Base-by-base conservation (phyloP, 2,113 vertebrate species). In the Cervus canadensis region DNA sequence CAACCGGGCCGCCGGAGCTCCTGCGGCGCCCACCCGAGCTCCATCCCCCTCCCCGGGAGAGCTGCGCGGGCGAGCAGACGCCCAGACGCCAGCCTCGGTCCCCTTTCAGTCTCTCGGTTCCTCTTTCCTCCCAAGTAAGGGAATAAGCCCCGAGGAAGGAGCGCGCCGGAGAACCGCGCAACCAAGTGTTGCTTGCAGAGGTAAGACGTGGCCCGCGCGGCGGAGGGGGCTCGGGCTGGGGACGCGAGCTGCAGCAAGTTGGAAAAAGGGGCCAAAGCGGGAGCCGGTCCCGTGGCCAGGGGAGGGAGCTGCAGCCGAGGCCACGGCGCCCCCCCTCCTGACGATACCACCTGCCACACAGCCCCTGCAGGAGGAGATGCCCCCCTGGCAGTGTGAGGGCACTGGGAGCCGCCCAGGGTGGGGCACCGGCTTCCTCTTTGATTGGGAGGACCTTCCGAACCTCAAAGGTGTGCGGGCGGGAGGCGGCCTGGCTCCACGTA, bases 41-140 rank as follows among this genome's bases (percentile, higher is more conserved):
- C 60, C 60, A 28, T 57, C 91, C 36, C n/a, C 60, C 67, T 85
- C 52, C 76, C 57, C 5, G 2, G 59, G 91, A 79, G 71, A 87
- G 89, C 95, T 91, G 94, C 67, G 93, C 67, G 23, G 95, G 97
- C 93, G 96, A 82, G 86, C 97, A 96, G 93, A 91, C 94, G 91
- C 86, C 64, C 92, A 71, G 94, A 92, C 89, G 50, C 54, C 91
- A 71, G 95, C 92, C 90, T 93, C 23, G 52, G 97, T 95, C 92
- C 97, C 91, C 93, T 71, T 89, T 76, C 84, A 33, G 60, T 54
- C 94, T 97, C 92, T 97, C 57, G 94, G 96, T 95, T 97, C 97
- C 76, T 96, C 96, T 97, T 92, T 94, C 96, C 96, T 98, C 97
- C 98, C 97, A 98, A 97, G 97, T 97, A 97, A 98, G 97, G 97